These are phyloP conservation scores for Silvanus unidentatus DNA, from an alignment of 2,888 invertebrate genomes.

Conservation along the genomic window DNA sequence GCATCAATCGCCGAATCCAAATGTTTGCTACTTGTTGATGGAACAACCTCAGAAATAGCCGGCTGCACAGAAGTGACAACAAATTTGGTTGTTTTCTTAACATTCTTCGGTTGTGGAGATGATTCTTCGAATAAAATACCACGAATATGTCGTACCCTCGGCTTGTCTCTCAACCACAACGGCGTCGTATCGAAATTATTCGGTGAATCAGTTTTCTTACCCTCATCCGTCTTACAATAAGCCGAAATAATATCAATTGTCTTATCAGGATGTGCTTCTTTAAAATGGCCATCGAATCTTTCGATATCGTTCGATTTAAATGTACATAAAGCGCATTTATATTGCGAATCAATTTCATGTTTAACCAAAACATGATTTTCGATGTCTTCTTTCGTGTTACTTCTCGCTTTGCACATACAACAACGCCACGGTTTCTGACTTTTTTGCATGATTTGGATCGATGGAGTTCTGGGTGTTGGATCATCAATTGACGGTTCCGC, in stretches of 20 bases:
- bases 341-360: conserved; percentile 64
- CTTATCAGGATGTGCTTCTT: conserved; percentile 52
- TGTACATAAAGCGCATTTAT: conserved; percentile 63
- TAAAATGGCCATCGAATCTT: conserved; percentile 57
- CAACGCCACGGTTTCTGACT: conserved; percentile 65
- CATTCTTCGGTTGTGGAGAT: conserved; percentile 20
- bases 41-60: conserved; percentile 8
- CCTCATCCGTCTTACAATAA: conserved; percentile 51
- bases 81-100: conserved; percentile 2
- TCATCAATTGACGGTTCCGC: conserved; percentile 27
- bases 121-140: conserved; percentile 54
- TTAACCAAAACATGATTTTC: conserved; percentile 52
- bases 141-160: conserved; percentile 48
- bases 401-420: conserved; percentile 59
- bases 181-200: conserved; percentile 53
- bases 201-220: conserved; percentile 17
- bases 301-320: conserved; percentile 53
- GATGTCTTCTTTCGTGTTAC: conserved; percentile 55
- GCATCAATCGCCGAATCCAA: conserved; percentile 37
- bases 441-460: conserved; percentile 27
- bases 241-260: conserved; percentile 47
- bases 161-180: conserved; percentile 56
- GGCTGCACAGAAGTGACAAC: too few species aligned
- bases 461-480: conserved; percentile 3
- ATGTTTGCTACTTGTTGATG: conserved; percentile 17